These are phyloP conservation scores for Ormyrus thymus DNA, from an alignment of 2,888 invertebrate genomes.

Conservation along the genomic window DNA sequence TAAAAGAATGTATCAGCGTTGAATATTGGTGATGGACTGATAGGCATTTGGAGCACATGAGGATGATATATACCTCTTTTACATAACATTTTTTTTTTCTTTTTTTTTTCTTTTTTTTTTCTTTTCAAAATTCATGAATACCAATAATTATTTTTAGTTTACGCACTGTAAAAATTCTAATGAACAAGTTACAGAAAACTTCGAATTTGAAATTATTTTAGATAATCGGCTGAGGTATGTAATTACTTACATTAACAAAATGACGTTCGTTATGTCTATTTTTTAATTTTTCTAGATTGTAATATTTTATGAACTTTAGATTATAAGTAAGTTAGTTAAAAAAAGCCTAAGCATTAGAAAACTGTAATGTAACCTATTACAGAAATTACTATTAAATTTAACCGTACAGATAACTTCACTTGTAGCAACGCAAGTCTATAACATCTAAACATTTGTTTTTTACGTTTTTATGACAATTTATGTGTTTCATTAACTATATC, in stretches of 20 bases:
- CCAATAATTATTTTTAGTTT: conserved; percentile 39
- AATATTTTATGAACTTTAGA: conserved; percentile 49
- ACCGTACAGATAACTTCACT: conserved; percentile 37
- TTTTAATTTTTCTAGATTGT: conserved; percentile 34
- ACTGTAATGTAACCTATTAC: conserved; percentile 22
- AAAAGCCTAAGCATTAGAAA: conserved; percentile 41
- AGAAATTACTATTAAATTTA: conserved; percentile 26
- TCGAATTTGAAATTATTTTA: not conserved
- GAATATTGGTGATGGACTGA: conserved; percentile 67
- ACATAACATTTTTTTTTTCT: not conserved
- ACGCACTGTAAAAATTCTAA: conserved; percentile 29
- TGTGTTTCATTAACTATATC: conserved; percentile 6
- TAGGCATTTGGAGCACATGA: conserved; percentile 65
- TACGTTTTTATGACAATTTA: conserved; percentile 34
- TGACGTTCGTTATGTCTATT: conserved; percentile 34
- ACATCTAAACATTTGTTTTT: conserved; percentile 33
- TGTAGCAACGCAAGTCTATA: conserved; percentile 21
- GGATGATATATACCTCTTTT: conserved; percentile 60
- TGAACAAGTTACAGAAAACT: not conserved
- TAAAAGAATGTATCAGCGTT: conserved; percentile 62
- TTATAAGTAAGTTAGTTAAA: conserved; percentile 44
- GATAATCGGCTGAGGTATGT: conserved; percentile 36
- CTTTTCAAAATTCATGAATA: conserved; percentile 15
- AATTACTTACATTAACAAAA: conserved; percentile 39
- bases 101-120: no score